A percentile compares a stretch with the other conserved stretches of the same genome.
These are phyloP conservation scores for Pherbina coryleti DNA, from an alignment of 2,888 invertebrate species.

Conservation along the genomic window DNA sequence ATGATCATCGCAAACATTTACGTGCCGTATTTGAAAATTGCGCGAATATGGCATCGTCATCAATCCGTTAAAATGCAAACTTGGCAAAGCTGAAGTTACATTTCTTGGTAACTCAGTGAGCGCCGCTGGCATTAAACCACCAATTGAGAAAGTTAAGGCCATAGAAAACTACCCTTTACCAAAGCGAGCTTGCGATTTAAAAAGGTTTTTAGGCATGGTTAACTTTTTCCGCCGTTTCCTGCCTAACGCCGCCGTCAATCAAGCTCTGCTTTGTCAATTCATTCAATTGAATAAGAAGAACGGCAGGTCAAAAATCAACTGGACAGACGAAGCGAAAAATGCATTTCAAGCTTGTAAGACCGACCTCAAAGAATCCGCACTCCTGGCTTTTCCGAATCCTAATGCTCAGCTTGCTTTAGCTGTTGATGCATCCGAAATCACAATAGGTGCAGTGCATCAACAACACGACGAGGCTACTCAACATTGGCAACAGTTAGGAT, in stretches of 20 bases:
- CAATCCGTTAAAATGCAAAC: background rate
- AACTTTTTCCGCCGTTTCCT: conserved; percentile 16
- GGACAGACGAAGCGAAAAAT: background rate
- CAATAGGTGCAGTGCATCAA: conserved; percentile 64
- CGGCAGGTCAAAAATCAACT: background rate
- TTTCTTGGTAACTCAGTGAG: conserved; percentile 6
- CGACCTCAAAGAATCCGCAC: background rate
- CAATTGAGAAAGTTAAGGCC: conserved; percentile 9
- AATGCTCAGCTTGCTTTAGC: too few species aligned
- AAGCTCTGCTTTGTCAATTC: background rate
- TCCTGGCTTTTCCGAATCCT: background rate
- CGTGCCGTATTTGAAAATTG: background rate
- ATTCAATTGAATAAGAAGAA: background rate
- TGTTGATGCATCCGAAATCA: conserved; percentile 54
- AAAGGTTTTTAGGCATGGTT: conserved; percentile 11
- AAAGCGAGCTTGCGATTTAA: conserved; percentile 1
- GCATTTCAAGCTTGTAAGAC: too few species aligned
- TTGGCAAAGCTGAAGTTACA: background rate
- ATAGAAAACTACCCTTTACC: background rate
- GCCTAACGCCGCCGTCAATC: conserved; percentile 9
- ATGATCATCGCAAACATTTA: background rate
- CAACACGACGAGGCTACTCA: conserved; percentile 46
- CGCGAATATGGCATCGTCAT: conserved; percentile 2
- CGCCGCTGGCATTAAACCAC: conserved; percentile 6
- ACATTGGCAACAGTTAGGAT: background rate